phyloP scores from a whole-genome alignment of 2,113 vertebrate genomes.

The Oreocharis arfaki region DNA sequence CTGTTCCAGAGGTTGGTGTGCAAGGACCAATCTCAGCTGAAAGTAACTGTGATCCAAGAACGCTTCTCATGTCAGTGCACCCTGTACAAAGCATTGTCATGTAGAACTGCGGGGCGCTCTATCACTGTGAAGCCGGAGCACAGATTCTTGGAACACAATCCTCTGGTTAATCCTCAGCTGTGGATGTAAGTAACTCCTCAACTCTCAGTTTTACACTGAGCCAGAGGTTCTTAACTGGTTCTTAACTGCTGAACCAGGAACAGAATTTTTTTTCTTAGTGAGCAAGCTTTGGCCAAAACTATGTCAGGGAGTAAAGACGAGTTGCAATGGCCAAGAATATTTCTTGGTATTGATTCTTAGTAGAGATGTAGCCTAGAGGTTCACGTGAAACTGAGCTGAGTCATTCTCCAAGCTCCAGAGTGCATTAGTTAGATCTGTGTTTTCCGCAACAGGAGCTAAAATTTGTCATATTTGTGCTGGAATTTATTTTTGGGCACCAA shows the following conservation, averaged over 20 bases:
- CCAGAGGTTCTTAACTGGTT: neutral
- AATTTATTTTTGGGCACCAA: neutral
- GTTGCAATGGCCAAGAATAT: neutral
- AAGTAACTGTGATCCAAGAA: neutral
- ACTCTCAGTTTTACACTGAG: neutral
- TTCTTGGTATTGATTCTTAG: neutral
- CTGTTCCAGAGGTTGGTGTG: neutral
- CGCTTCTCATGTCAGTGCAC: neutral
- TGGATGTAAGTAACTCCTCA: neutral
- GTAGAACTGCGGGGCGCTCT: rapidly evolving
- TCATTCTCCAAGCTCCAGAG: neutral
- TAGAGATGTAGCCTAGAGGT: neutral
- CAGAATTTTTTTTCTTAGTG: neutral
- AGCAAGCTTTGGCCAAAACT: neutral
- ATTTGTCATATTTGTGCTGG: neutral
- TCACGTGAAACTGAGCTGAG: neutral
- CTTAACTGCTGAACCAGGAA: neutral
- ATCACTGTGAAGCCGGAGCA: neutral
- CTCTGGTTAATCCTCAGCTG: neutral
- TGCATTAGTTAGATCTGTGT: neutral
- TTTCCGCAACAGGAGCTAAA: neutral
- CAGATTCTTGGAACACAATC: neutral
- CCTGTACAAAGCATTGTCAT: neutral
- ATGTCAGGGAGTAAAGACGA: neutral
- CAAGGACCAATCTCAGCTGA: neutral